Conservation (phyloP, 1,140 invertebrate genomes). For the Caenorhabditis latens region DNA sequence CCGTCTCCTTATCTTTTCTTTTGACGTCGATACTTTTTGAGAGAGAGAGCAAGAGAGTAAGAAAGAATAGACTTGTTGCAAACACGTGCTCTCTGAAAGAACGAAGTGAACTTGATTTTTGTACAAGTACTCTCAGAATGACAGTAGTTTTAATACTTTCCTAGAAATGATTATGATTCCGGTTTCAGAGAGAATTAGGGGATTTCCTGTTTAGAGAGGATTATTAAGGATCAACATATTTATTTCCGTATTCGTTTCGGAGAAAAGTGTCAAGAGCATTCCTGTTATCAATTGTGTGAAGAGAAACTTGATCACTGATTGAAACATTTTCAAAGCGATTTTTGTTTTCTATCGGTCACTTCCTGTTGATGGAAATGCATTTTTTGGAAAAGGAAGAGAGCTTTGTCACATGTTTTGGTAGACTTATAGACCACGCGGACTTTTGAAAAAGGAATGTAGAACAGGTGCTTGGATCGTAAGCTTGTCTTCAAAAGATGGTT, state of each 20-base stretch:
- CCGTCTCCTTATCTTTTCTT: too few species aligned
- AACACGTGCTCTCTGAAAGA: background rate
- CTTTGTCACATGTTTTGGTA: too few species aligned
- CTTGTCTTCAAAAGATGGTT: too few species aligned
- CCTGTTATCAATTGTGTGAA: background rate
- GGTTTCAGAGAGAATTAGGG: too few species aligned
- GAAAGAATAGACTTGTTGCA: background rate
- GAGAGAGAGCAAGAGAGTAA: too few species aligned
- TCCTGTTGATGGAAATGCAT: too few species aligned
- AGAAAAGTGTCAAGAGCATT: background rate
- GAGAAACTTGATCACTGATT: constrained; percentile 5
- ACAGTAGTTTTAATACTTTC: background rate
- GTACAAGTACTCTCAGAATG: background rate
- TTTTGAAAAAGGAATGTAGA: too few species aligned
- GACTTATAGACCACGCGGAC: too few species aligned
- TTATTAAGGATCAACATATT: background rate
- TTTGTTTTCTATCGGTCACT: too few species aligned
- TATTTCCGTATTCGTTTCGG: background rate
- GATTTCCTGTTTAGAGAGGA: background rate
- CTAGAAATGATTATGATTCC: background rate
- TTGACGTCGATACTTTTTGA: too few species aligned
- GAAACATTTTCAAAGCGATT: background rate
- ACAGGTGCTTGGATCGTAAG: too few species aligned
- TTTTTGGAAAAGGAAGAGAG: too few species aligned
- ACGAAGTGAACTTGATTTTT: background rate